Percentiles rank a stretch among this genome's conserved stretches.
Conservation (phyloP, 2,113 vertebrate genomes). For the Scophthalmus maximus region DNA sequence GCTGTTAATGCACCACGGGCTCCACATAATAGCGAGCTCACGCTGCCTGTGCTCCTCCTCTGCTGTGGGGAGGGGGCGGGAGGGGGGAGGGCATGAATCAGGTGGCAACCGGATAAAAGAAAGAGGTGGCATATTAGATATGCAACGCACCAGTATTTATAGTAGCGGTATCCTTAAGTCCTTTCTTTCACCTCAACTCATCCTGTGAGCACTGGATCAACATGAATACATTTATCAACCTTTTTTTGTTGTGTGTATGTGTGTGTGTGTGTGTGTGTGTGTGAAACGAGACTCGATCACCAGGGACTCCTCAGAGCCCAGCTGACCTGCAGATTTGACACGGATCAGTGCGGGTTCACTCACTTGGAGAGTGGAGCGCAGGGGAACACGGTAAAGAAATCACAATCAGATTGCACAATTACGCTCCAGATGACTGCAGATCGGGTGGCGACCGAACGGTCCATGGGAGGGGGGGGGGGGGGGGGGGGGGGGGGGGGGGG, state of each 20-base stretch:
- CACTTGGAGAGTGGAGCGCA: slow-evolving; percentile 84
- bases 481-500: background rate
- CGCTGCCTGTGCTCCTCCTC: slow-evolving; percentile 75
- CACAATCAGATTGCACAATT: slow-evolving; percentile 82
- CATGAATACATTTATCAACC: slow-evolving; percentile 16
- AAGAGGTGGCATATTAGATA: slow-evolving; percentile 89
- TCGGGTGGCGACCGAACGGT: slow-evolving; percentile 48
- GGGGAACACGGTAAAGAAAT: slow-evolving; percentile 90
- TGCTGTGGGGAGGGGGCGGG: slow-evolving; percentile 74
- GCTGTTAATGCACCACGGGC: slow-evolving; percentile 92
- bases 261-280: no score
- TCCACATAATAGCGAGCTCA: slow-evolving; percentile 86
- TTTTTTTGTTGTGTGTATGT: no score
- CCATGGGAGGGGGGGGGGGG: slow-evolving; percentile 15
- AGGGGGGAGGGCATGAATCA: slow-evolving; percentile 97
- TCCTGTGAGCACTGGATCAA: slow-evolving; percentile 79
- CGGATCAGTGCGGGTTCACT: slow-evolving; percentile 91
- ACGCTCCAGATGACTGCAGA: slow-evolving; percentile 68
- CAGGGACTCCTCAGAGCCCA: slow-evolving; percentile 88
- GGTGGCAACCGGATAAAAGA: slow-evolving; percentile 84
- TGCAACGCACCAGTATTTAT: slow-evolving; percentile 94
- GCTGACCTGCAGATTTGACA: slow-evolving; percentile 94
- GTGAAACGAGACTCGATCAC: slow-evolving; percentile 93
- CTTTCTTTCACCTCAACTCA: slow-evolving; percentile 70
- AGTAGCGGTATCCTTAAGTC: slow-evolving; percentile 91